Base-by-base conservation (phyloP, 2,888 invertebrate genomes). In the Heliothis peltigera region DNA sequence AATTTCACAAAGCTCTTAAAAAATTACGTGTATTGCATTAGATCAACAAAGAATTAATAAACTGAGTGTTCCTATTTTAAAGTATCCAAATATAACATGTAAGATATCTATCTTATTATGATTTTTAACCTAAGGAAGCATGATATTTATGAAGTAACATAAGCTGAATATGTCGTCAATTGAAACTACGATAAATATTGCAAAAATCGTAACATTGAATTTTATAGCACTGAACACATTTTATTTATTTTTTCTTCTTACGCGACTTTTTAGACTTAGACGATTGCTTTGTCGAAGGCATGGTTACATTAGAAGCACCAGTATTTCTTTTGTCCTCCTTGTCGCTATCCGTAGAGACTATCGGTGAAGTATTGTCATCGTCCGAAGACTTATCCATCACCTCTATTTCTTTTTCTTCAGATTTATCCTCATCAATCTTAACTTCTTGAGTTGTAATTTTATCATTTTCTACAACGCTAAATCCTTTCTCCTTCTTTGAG, bases 241-340 rank as follows among this genome's bases (percentile, higher is more conserved):
- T 80, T 82, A 84, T 94, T 39, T 96, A 96, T 91, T 96, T 96
- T 86, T 96, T 95, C 92, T 96, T 96, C 85, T 95, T 96, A 84
- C 96, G 96, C 56, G 96, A 92, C 84, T 96, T 96, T 84, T 95
- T 95, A 83, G 95, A 92, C 74, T 94, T 94, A 73, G 89, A 83
- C 43, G 93, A 91, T 89, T 91, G 92, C 86, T 95, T 95, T 78
- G 88, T 82, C 53, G 87, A 89, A 80, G 92, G 89, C 82, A 90
- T 84, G 56, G 88, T 84, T 69, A 89, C 74, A 73, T 87, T 91
- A 66, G 91, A 89, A 78, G 92, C 87, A 85, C 92, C 90, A 80
- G 84, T 85, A 60, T 79, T 86, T 85, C 88, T 93, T 84, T 90
- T 95, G 57, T 92, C 93, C 32, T 95, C 94, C 65, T 93, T 94